These are phyloP conservation scores for Furcula furcula DNA, from an alignment of 2,888 invertebrate species.

Conservation along the genomic window DNA sequence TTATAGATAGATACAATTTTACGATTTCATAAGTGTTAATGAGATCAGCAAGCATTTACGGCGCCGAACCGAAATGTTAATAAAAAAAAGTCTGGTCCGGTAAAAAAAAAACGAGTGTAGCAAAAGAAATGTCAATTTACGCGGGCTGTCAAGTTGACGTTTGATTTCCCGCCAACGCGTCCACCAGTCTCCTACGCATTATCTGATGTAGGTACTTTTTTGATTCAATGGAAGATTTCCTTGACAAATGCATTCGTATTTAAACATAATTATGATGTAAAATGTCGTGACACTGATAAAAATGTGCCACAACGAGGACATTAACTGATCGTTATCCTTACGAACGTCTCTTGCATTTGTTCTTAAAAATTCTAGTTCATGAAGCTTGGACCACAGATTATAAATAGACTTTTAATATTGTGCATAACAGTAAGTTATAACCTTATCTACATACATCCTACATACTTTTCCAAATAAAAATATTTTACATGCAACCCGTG, in stretches of 20 bases:
- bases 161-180: constrained; percentile 33
- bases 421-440: too few relatives aligned
- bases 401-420: too few relatives aligned
- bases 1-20: too few relatives aligned
- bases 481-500: neutral
- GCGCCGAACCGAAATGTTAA: neutral
- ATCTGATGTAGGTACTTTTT: constrained; percentile 21
- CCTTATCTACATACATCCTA: too few relatives aligned
- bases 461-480: too few relatives aligned
- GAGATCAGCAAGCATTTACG: too few relatives aligned
- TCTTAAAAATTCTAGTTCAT: constrained; percentile 20
- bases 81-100: too few relatives aligned
- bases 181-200: constrained; percentile 20
- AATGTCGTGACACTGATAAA: constrained; percentile 30
- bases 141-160: constrained; percentile 44
- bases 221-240: constrained; percentile 20
- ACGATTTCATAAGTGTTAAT: too few relatives aligned
- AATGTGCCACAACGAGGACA: constrained; percentile 19
- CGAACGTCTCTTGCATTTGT: constrained; percentile 16
- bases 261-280: constrained; percentile 26
- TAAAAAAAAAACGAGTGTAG: too few relatives aligned
- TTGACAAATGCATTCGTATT: constrained; percentile 26
- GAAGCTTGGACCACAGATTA: constrained; percentile 9
- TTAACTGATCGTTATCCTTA: constrained; percentile 21
- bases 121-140: constrained; percentile 33